These are phyloP conservation scores for Microcebus ravelobensis DNA, from an alignment of 2,113 vertebrate species.

Conservation along the genomic window DNA sequence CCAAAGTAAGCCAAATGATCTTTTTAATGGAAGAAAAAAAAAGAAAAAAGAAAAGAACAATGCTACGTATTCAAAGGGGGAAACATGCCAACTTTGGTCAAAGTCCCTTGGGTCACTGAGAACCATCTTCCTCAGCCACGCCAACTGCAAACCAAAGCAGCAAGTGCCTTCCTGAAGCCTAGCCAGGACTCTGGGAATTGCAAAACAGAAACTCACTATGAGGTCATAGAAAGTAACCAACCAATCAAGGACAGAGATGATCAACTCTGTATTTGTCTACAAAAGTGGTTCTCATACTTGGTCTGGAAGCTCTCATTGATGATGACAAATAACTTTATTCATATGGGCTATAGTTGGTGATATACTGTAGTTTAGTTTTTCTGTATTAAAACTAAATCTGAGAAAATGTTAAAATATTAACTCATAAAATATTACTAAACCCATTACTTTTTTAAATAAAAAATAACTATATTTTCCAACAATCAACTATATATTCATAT, in stretches of 20 bases:
- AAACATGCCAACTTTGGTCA: slow-evolving; percentile 48
- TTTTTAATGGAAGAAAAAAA: slow-evolving; percentile 52
- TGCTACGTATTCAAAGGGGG: neutral
- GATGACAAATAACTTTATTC: neutral
- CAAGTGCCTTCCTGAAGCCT: neutral
- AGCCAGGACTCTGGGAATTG: neutral
- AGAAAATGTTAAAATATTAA: slow-evolving; percentile 7
- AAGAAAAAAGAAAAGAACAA: neutral
- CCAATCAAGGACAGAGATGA: neutral
- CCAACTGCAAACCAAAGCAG: slow-evolving; percentile 7
- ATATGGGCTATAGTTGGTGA: neutral
- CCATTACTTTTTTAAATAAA: neutral
- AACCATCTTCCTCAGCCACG: slow-evolving; percentile 54
- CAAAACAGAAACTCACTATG: slow-evolving; percentile 43
- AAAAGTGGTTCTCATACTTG: neutral
- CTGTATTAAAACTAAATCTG: slow-evolving; percentile 26
- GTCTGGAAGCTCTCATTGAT: neutral
- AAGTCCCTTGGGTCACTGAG: slow-evolving; percentile 52
- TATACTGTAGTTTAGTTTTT: neutral
- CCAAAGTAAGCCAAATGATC: slow-evolving; percentile 66
- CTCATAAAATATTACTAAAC: neutral
- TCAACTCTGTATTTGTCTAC: neutral
- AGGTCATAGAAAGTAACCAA: slow-evolving; percentile 38
- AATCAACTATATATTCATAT: neutral
- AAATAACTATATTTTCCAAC: slow-evolving; percentile 13